Evolutionary conservation across 2,113 vertebrate species (phyloP).

Genomic region (Passer montanus): DNA sequence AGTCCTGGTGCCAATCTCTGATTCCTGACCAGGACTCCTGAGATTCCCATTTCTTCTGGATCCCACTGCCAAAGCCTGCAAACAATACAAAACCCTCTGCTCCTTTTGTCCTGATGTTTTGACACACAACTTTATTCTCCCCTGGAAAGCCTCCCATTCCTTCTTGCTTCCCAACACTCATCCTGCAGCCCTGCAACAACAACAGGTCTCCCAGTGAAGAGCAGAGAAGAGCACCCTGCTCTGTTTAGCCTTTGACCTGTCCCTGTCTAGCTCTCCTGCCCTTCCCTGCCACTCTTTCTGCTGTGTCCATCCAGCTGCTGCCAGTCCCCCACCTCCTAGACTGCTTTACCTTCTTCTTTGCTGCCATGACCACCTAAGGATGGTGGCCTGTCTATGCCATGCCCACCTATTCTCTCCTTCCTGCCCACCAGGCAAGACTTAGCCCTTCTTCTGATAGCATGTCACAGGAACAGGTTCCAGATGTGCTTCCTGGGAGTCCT

Average conservation of each 20-base stretch:
- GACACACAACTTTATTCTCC: not conserved
- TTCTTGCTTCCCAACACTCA: not conserved
- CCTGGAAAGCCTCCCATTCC: not conserved
- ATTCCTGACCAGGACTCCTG: not conserved
- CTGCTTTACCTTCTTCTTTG: not conserved
- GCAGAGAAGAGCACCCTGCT: not conserved
- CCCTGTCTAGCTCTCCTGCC: not conserved
- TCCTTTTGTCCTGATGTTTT: not conserved
- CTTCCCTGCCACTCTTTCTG: not conserved
- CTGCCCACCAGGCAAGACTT: not conserved
- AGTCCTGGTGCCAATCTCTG: not conserved
- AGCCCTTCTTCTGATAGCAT: not conserved
- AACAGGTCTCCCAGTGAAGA: accelerated
- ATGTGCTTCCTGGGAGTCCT: not conserved
- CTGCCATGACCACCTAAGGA: not conserved
- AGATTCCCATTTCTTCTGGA: not conserved
- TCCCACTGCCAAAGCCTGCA: not conserved
- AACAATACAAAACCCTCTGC: not conserved
- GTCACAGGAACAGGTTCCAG: not conserved
- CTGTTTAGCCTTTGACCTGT: not conserved
- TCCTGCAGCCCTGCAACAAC: not conserved
- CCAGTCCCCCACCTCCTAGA: not conserved
- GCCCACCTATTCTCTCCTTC: not conserved
- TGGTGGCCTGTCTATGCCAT: not conserved
- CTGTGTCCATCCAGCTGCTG: not conserved